Conservation (phyloP, 2,888 invertebrate species). For the Apotomis turbidana region DNA sequence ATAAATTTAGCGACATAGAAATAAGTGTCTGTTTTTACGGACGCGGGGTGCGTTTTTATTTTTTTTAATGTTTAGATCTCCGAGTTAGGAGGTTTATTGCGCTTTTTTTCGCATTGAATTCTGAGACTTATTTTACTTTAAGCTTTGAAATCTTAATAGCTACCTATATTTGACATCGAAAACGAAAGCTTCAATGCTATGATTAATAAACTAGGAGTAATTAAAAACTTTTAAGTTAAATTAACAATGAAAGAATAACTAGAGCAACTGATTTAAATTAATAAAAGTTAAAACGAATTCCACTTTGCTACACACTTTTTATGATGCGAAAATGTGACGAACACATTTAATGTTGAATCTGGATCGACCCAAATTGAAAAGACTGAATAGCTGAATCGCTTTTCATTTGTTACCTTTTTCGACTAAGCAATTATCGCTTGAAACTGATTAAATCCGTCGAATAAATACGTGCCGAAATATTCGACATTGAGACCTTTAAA, state of each 20-base stretch:
- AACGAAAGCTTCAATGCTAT: no score
- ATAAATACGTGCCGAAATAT: neutral
- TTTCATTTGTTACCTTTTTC: neutral
- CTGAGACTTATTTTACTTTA: slow-evolving; percentile 6
- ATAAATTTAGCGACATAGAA: slow-evolving; percentile 30
- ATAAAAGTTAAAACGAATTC: slow-evolving; percentile 3
- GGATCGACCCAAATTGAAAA: neutral
- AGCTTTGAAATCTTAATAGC: neutral
- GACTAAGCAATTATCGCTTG: neutral
- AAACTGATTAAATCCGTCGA: neutral
- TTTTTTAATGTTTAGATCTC: slow-evolving; percentile 20
- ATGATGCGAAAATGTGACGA: slow-evolving; percentile 7
- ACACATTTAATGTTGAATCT: slow-evolving; percentile 3
- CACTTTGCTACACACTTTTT: neutral
- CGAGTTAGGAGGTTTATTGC: slow-evolving; percentile 9
- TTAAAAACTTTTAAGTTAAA: no score
- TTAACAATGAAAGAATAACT: no score
- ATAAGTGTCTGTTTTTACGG: slow-evolving; percentile 29
- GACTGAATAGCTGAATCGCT: neutral
- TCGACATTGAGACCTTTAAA: slow-evolving; percentile 16
- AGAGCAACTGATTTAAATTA: neutral
- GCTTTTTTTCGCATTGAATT: slow-evolving; percentile 3
- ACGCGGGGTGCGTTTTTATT: slow-evolving; percentile 11
- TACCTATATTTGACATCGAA: neutral
- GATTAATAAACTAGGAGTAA: no score